A percentile compares a stretch with the other conserved stretches of the same genome.
phyloP scores from a whole-genome alignment of 2,797 vertebrate genomes.

The Etheostoma nigrum region DNA sequence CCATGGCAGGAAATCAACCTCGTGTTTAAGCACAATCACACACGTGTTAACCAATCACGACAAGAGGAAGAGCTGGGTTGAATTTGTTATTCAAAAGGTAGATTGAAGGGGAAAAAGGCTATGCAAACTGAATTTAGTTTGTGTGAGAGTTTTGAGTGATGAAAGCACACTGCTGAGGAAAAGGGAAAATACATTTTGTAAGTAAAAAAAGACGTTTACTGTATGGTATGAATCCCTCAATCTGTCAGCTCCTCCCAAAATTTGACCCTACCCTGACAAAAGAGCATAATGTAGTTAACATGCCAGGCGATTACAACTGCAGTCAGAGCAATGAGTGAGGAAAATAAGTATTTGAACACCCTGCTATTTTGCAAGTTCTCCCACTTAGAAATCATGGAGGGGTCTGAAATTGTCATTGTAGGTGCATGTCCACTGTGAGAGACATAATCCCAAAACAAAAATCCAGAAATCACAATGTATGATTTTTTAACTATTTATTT shows the following conservation, averaged over 20 bases:
- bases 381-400: too few relatives aligned
- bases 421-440: too few relatives aligned
- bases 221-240: slow-evolving; percentile 60
- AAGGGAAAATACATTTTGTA: slow-evolving; percentile 46
- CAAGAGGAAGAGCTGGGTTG: slow-evolving; percentile 1
- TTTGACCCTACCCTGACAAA: slow-evolving; percentile 52
- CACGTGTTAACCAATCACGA: slow-evolving; percentile 25
- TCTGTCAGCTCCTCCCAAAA: slow-evolving; percentile 71
- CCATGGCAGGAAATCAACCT: slow-evolving; percentile 51
- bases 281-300: slow-evolving; percentile 10
- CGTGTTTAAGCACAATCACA: slow-evolving; percentile 33
- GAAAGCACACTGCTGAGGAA: slow-evolving; percentile 27
- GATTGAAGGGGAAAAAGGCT: neutral
- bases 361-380: too few relatives aligned
- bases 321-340: slow-evolving; percentile 18
- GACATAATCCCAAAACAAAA: too few relatives aligned
- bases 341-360: too few relatives aligned
- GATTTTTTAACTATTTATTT: too few relatives aligned
- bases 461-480: too few relatives aligned
- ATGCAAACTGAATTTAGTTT: slow-evolving; percentile 19
- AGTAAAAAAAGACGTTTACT: slow-evolving; percentile 70
- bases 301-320: slow-evolving; percentile 41
- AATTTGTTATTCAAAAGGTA: slow-evolving; percentile 12
- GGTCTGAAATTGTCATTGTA: too few relatives aligned
- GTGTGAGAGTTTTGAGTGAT: slow-evolving; percentile 41